Base-by-base conservation (phyloP, 2,888 invertebrate species). In the Minunthozetes semirufus region DNA sequence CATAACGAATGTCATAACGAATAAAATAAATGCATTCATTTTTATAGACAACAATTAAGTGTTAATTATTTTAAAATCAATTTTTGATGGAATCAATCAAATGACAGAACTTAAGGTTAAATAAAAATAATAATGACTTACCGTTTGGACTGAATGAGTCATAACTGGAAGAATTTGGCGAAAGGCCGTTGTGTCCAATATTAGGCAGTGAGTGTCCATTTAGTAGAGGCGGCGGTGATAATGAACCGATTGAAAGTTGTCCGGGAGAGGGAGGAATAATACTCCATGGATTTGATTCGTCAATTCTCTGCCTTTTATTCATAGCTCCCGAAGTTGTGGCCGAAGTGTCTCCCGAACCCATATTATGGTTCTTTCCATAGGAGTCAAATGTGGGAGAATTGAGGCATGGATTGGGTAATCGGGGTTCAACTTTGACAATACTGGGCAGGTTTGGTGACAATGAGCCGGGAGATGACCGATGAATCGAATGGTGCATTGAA, bases 361-460 rank as follows among this genome's bases (percentile, higher is more conserved):
- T 17, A 19, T 19, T 19, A 22, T 56, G 22, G 73, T 22, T 61
- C 38, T 53, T 68, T 17, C 38, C 25, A 33, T 56, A 50, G 13
- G 53, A 56, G 19, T 19, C 25, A 19, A 25, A 22, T 0, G 56
- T 25, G 22, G 22, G 22, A 1, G 56, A 56, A 1, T 66, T 75
- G 15, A 74, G 46, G 50, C 77, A 78, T 8, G 78, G 78, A 42
- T 77, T 76, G 46, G 76, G 73, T 15, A 78, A 42, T 9, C 78
- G 72, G 22, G 78, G 78, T 61, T 78, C 78, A 27, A 78, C 42
- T 70, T 78, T 78, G 50, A 78, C 77, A 38, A 78, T 77, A 19
- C 73, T 73, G 50, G 78, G 78, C 22, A 77, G 73, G 50, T 77
- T 76, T 19, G 78, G 77, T 19, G 76, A 77, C 27, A 78, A 72